A percentile compares a stretch with the other conserved stretches of the same genome.
Conservation (phyloP, 2,797 vertebrate genomes). For the Mus spretus region DNA sequence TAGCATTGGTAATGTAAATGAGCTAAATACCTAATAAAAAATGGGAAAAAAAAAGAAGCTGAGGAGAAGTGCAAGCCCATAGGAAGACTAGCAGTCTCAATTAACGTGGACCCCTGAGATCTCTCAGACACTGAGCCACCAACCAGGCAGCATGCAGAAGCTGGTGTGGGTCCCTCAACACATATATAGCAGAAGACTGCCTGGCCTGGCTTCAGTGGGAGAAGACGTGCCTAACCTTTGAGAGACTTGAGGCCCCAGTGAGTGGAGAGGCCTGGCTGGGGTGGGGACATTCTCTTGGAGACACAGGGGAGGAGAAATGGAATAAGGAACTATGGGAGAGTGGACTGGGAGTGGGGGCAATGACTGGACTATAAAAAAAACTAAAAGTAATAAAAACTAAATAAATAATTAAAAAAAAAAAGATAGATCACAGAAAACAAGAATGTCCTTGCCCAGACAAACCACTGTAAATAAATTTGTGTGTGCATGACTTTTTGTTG, state of each 20-base stretch:
- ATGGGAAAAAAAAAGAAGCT: too few relatives aligned
- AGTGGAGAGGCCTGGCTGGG: background rate
- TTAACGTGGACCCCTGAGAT: background rate
- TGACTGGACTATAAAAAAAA: background rate
- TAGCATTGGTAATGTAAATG: too few relatives aligned
- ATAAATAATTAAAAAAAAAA: background rate
- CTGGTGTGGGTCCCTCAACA: background rate
- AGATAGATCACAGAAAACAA: background rate
- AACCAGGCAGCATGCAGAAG: background rate
- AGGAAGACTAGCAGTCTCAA: background rate
- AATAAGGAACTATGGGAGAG: background rate
- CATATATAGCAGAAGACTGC: too few relatives aligned
- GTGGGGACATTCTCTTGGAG: background rate
- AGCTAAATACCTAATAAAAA: too few relatives aligned
- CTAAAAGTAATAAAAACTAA: background rate
- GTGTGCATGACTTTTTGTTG: background rate
- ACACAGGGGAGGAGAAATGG: background rate
- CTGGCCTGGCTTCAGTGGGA: background rate
- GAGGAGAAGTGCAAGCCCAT: background rate
- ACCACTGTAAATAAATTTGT: background rate
- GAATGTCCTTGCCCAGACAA: background rate
- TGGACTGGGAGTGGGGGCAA: accelerated
- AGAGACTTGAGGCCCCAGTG: background rate
- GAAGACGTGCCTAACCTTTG: background rate
- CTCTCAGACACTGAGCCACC: background rate